phyloP scores from a whole-genome alignment of 2,113 vertebrate genomes.

The Lepisosteus osseus region DNA sequence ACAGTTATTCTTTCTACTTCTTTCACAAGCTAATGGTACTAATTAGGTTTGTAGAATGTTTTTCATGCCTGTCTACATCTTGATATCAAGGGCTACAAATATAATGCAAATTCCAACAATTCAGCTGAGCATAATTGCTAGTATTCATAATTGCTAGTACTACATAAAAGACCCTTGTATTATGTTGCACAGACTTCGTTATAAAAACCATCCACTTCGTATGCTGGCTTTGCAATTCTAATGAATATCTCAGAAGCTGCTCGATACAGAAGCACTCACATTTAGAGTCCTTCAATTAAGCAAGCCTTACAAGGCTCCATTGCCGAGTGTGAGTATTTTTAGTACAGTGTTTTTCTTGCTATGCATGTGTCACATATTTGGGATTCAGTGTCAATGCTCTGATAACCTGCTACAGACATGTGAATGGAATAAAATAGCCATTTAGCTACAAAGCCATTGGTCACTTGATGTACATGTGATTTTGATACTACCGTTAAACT shows the following conservation, averaged over 20 bases:
- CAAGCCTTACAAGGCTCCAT: not conserved
- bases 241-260: not conserved
- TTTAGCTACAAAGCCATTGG: not conserved
- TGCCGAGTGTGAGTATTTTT: not conserved
- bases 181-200: not conserved
- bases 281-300: conserved; percentile 2
- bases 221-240: not conserved
- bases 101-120: not conserved
- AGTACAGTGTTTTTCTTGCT: not conserved
- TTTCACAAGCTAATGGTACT: not conserved
- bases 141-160: not conserved
- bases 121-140: not conserved
- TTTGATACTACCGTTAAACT: too few species aligned
- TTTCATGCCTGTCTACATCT: not conserved
- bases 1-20: not conserved
- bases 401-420: conserved; percentile 16
- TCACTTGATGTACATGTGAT: too few species aligned
- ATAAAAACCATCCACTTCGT: not conserved
- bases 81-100: not conserved
- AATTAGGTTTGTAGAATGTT: not conserved
- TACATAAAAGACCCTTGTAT: not conserved
- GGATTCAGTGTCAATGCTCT: not conserved
- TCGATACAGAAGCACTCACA: not conserved
- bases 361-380: not conserved
- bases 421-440: not conserved